Evolutionary conservation across 2,113 vertebrate species (phyloP).

Genomic region (Psammodynastes pulverulentus): DNA sequence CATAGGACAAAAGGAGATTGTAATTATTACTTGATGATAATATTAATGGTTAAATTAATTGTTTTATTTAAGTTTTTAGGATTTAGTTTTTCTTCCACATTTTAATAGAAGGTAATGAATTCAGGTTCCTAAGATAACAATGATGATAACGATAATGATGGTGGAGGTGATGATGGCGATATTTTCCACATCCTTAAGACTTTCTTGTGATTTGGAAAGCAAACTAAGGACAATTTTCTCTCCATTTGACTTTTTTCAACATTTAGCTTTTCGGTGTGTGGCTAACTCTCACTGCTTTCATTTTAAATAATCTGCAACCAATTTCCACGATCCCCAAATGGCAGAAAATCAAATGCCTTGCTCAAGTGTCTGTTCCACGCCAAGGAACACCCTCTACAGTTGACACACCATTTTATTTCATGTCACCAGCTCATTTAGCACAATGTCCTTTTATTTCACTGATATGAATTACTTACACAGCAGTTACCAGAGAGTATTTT

Average conservation of each 20-base stretch:
- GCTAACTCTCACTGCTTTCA: background rate
- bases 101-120: background rate
- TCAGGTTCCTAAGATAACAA: background rate
- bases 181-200: background rate
- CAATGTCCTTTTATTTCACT: background rate
- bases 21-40: background rate
- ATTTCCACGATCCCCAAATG: background rate
- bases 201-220: background rate
- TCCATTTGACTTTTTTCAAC: background rate
- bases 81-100: background rate
- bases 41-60: background rate
- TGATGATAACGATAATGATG: background rate
- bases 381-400: background rate
- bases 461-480: slow-evolving; percentile 32
- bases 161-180: background rate
- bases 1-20: background rate
- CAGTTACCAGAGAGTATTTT: slow-evolving; percentile 38
- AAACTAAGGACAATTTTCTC: background rate
- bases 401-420: background rate
- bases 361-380: slow-evolving; percentile 17
- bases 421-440: background rate
- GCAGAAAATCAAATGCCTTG: background rate
- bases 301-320: background rate
- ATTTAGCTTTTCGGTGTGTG: background rate
- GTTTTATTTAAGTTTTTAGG: background rate